Evolutionary conservation across 35 echinoderm and acorn worm genomes (phyloP).

Genomic region (Heliocidaris tuberculata): DNA sequence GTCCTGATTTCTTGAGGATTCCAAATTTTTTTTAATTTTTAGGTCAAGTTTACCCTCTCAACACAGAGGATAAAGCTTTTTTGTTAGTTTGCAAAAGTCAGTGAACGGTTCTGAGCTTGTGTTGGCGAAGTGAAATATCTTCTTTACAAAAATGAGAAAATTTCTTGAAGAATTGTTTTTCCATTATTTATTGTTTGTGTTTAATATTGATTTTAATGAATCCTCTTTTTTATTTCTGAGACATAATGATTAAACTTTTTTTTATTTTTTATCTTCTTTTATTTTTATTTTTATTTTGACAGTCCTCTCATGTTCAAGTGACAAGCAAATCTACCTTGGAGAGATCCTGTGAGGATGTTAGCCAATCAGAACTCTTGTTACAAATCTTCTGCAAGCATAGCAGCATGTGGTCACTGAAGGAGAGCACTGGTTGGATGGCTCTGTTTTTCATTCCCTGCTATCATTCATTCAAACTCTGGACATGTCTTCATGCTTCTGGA

Average conservation of each 20-base stretch:
- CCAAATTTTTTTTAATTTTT: too few species aligned
- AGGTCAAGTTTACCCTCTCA: too few species aligned
- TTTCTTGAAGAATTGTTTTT: too few species aligned
- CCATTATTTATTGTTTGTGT: too few species aligned
- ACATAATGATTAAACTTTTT: neutral
- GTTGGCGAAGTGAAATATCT: too few species aligned
- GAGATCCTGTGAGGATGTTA: conserved; percentile 68
- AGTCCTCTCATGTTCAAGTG: conserved; percentile 88
- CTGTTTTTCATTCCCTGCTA: neutral
- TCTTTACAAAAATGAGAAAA: too few species aligned
- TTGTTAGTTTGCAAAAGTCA: too few species aligned
- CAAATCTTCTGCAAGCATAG: neutral
- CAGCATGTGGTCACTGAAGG: neutral
- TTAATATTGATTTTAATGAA: neutral
- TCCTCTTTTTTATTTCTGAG: neutral
- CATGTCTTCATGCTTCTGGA: neutral
- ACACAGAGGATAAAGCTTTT: too few species aligned
- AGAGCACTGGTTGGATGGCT: neutral
- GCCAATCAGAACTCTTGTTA: conserved; percentile 15
- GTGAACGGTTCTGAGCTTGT: too few species aligned
- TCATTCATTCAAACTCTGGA: neutral
- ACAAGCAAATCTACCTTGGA: conserved; percentile 85
- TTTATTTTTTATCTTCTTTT: too few species aligned
- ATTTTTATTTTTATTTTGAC: conserved; percentile 45
- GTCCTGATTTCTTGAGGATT: too few species aligned